These are phyloP conservation scores for Formica selysi DNA, from an alignment of 1,140 invertebrate genomes.

Conservation along the genomic window DNA sequence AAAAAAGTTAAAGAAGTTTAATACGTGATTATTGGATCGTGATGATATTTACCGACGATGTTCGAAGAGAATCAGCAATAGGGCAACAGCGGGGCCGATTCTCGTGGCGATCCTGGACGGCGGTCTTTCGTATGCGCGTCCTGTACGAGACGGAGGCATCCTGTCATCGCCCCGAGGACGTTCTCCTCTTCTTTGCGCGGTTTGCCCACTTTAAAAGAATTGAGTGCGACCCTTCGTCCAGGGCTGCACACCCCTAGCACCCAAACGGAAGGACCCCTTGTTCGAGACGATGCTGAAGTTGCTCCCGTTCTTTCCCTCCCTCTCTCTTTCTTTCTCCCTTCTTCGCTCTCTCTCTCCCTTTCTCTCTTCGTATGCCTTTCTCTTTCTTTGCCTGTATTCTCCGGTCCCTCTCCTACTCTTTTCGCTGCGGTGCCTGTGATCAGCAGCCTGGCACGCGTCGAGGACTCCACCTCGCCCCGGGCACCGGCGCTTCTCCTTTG, in stretches of 20 bases:
- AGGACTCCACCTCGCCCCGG: slow-evolving; percentile 82
- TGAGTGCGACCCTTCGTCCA: slow-evolving; percentile 74
- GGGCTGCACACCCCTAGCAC: slow-evolving; percentile 80
- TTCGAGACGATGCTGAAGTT: slow-evolving; percentile 62
- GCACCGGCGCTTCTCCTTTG: slow-evolving; percentile 84
- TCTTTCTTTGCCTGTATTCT: slow-evolving; percentile 63
- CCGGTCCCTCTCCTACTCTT: slow-evolving; percentile 65
- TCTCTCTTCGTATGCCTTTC: slow-evolving; percentile 8
- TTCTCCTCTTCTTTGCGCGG: slow-evolving; percentile 74
- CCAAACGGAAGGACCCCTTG: slow-evolving; percentile 79
- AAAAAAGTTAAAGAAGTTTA: neutral
- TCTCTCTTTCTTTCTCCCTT: slow-evolving; percentile 17
- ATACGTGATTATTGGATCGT: neutral
- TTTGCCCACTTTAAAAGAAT: slow-evolving; percentile 79
- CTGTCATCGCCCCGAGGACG: slow-evolving; percentile 84
- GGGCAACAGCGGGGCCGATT: slow-evolving; percentile 72
- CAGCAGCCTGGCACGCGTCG: slow-evolving; percentile 84
- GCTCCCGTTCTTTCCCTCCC: slow-evolving; percentile 49
- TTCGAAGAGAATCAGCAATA: slow-evolving; percentile 79
- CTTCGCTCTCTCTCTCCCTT: slow-evolving; percentile 44
- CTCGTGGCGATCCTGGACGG: slow-evolving; percentile 76
- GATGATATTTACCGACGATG: slow-evolving; percentile 80
- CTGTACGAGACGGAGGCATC: slow-evolving; percentile 84
- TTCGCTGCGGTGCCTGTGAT: slow-evolving; percentile 82
- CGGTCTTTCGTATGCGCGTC: slow-evolving; percentile 81